Base-by-base conservation (phyloP, 2,888 invertebrate species). In the Graphium colonna region DNA sequence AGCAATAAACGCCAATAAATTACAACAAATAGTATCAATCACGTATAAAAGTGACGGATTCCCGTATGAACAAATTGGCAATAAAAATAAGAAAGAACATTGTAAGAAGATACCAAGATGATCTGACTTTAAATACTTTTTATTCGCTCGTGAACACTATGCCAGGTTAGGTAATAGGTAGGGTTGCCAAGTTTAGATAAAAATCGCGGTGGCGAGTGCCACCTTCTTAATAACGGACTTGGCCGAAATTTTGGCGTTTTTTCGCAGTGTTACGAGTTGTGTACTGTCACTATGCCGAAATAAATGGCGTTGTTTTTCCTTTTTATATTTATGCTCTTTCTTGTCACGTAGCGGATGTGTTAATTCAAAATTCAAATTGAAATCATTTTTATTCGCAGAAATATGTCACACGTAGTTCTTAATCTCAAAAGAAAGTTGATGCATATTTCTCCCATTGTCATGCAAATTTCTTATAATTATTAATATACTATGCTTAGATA, bases 131-230 rank as follows among this genome's bases (percentile, higher is more conserved):
- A 60, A 62, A 59, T 48, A 58, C 51, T 58, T 65, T n/a, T n/a
- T n/a, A n/a, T n/a, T n/a, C n/a, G n/a, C n/a, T n/a, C n/a, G n/a
- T n/a, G n/a, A n/a, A n/a, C 62, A 64, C 66, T 60, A 44, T 47
- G 38, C 26, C 16, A 15, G 61, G 64, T 63, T 64, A 59, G 62
- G 59, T 57, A 60, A 62, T 64, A 63, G 70, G 69, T 68, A 69
- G 71, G 71, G 68, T 69, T 75, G 76, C 71, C 76, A 75, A 74
- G 71, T 73, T 74, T 69, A 59, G 69, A 64, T 69, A 75, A 77
- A 79, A 77, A 77, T 77, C 71, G 72, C 67, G 57, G 59, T 36
- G 39, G 46, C 55, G 62, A 67, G 68, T 70, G 70, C 72, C 59
- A 64, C 61, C 62, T 65, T 58, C 61, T 55, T 60, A 67, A 72